These are phyloP conservation scores for Toxotes lorentzi DNA, from an alignment of 2,797 vertebrate genomes.

Conservation along the genomic window DNA sequence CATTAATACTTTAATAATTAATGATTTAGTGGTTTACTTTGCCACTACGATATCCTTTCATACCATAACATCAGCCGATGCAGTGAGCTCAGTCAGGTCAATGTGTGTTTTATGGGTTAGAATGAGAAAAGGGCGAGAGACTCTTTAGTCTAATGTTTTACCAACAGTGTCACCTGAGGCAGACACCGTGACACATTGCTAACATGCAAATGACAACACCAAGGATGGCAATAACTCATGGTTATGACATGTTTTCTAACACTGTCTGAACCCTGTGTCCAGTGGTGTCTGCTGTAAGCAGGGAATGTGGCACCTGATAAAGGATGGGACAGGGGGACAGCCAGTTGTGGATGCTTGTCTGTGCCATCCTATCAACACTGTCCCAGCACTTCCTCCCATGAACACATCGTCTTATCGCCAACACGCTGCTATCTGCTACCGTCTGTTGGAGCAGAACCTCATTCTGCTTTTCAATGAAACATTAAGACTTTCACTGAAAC, in stretches of 20 bases:
- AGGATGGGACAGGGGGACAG: constrained; percentile 48
- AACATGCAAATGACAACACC: constrained; percentile 10
- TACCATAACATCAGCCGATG: not conserved
- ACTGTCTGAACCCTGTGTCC: constrained; percentile 12
- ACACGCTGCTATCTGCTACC: constrained; percentile 28
- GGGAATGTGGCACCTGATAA: constrained; percentile 79
- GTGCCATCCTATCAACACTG: constrained; percentile 62
- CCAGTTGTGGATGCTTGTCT: constrained; percentile 48
- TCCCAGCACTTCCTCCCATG: constrained; percentile 18
- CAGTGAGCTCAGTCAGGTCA: not conserved
- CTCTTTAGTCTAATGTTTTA: constrained; percentile 26
- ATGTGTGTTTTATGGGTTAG: not conserved
- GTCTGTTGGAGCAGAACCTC: not conserved
- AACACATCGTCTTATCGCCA: constrained; percentile 56
- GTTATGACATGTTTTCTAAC: constrained; percentile 13
- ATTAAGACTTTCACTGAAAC: not conserved
- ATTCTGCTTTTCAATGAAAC: constrained; percentile 2
- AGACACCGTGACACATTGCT: not conserved
- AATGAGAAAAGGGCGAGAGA: not conserved
- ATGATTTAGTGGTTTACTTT: not conserved
- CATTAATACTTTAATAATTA: not conserved
- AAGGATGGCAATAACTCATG: not conserved
- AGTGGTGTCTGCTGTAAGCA: constrained; percentile 21
- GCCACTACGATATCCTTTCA: not conserved
- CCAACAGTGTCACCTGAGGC: not conserved